Evolutionary conservation across 2,888 invertebrate species (phyloP).

Genomic region (Diarsia mendica): DNA sequence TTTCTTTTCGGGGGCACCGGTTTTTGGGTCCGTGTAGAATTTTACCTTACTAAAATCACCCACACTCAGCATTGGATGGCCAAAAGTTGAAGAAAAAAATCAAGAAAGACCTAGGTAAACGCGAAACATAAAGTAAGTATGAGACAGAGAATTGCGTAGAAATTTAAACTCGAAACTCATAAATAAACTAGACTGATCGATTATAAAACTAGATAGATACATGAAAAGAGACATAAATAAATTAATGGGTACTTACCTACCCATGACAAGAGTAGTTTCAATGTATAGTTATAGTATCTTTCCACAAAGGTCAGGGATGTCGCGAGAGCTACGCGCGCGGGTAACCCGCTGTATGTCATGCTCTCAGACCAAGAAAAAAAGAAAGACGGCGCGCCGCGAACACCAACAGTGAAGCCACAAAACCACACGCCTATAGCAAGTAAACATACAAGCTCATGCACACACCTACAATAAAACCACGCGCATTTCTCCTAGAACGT

Average conservation of each 20-base stretch:
- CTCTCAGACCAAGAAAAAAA: no score
- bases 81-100: not conserved
- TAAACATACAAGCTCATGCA: no score
- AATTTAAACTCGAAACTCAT: not conserved
- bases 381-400: no score
- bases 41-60: no score
- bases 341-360: conserved; percentile 3
- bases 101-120: not conserved
- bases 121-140: not conserved
- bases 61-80: no score
- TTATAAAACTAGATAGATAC: not conserved
- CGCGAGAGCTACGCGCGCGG: not conserved
- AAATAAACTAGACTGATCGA: not conserved
- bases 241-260: not conserved
- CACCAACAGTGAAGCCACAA: no score
- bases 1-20: no score
- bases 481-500: no score
- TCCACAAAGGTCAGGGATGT: conserved; percentile 47
- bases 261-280: not conserved
- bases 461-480: no score
- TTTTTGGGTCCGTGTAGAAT: no score
- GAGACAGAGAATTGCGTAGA: not conserved
- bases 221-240: not conserved
- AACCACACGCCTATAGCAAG: no score
- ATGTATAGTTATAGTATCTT: conserved; percentile 13